A percentile compares a stretch with the other conserved stretches of the same genome.
Conservation (phyloP, 2,113 vertebrate genomes). For the Gavia stellata region DNA sequence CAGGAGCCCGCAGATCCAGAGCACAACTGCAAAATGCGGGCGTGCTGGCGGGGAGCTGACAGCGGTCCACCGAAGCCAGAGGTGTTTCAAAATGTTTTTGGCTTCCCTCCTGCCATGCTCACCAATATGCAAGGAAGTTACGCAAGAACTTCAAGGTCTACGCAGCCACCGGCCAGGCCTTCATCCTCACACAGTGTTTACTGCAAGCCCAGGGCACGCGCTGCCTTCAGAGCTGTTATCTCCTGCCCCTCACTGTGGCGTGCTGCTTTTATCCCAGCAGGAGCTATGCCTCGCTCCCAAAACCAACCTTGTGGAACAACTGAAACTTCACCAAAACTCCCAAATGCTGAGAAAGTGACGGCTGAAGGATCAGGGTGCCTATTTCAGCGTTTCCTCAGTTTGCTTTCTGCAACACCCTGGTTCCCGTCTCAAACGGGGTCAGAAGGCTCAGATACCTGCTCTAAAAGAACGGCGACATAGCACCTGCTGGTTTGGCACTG, state of each 20-base stretch:
- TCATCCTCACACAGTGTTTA: accelerated
- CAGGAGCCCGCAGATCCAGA: neutral
- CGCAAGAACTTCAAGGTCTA: neutral
- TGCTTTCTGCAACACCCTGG: neutral
- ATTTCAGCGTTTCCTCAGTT: neutral
- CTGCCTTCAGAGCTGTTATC: neutral
- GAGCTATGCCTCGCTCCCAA: neutral
- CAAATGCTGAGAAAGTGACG: accelerated
- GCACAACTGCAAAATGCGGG: neutral
- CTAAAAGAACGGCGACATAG: accelerated
- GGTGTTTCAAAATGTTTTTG: neutral
- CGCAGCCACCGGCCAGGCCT: neutral
- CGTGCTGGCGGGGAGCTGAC: too few species aligned
- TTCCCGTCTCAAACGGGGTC: neutral
- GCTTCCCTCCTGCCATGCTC: neutral
- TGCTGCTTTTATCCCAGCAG: neutral
- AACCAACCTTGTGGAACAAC: too few species aligned
- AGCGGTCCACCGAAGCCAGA: neutral
- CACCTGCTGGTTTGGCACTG: accelerated
- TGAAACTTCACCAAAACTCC: neutral
- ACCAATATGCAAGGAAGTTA: neutral
- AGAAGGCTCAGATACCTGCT: neutral
- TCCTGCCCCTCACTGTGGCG: neutral
- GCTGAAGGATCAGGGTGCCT: neutral
- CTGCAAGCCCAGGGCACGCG: neutral